Evolutionary conservation across 2,113 vertebrate genomes (phyloP).

Genomic region (Perognathus longimembris): DNA sequence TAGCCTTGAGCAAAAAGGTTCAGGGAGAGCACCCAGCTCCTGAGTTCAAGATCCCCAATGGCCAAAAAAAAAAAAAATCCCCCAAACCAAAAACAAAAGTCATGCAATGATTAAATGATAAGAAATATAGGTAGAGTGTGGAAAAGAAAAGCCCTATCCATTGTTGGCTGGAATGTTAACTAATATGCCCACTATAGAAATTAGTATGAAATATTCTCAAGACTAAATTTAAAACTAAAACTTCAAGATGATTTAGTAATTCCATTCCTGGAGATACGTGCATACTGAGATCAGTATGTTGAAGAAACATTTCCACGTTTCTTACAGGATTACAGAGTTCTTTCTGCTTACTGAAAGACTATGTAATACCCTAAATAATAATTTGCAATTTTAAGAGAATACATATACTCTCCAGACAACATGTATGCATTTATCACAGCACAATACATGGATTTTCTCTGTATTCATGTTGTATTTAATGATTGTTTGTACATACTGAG

Average conservation of each 20-base stretch:
- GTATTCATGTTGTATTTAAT: background rate
- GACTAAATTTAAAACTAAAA: background rate
- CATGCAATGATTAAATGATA: background rate
- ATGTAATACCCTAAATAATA: background rate
- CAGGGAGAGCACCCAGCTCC: too few species aligned
- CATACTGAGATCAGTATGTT: background rate
- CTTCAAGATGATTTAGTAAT: background rate
- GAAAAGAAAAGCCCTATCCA: background rate
- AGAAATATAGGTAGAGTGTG: background rate
- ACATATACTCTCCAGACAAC: background rate
- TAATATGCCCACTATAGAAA: background rate
- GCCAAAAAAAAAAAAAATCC: too few species aligned
- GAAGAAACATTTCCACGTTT: background rate
- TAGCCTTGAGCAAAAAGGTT: too few species aligned
- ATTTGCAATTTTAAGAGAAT: background rate
- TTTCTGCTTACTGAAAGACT: background rate
- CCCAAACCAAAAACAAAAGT: background rate
- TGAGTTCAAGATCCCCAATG: too few species aligned
- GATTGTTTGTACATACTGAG: background rate
- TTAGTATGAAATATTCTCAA: background rate
- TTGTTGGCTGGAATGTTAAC: background rate
- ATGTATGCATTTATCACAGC: background rate
- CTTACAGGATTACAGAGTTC: background rate
- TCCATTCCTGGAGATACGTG: background rate
- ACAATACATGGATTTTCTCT: background rate